These are phyloP conservation scores for Meghimatium bilineatum DNA, from an alignment of 2,888 invertebrate species.

Conservation along the genomic window DNA sequence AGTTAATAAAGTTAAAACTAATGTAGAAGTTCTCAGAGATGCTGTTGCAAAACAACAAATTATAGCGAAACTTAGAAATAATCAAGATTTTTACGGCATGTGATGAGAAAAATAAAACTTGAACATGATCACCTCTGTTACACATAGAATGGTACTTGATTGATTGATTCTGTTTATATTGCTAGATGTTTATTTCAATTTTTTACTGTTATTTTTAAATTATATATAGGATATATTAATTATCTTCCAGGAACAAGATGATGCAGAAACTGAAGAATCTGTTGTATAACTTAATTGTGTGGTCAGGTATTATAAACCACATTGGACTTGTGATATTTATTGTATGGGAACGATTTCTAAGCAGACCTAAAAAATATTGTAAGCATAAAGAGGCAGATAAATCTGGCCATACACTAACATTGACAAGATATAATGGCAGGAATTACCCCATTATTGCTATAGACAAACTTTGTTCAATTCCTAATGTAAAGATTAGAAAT, in stretches of 20 bases:
- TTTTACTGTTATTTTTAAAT: too few relatives aligned
- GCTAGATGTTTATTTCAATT: too few relatives aligned
- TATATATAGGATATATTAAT: too few relatives aligned
- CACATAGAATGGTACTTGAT: too few relatives aligned
- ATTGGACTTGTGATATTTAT: neutral
- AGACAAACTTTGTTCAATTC: neutral
- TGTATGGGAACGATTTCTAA: neutral
- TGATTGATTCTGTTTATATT: too few relatives aligned
- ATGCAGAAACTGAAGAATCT: neutral
- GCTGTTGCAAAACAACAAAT: too few relatives aligned
- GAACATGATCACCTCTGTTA: too few relatives aligned
- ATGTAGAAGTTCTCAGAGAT: too few relatives aligned
- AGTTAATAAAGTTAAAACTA: too few relatives aligned
- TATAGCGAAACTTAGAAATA: too few relatives aligned
- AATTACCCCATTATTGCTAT: neutral
- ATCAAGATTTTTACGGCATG: too few relatives aligned
- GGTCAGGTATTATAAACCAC: conserved; percentile 10
- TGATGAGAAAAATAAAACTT: too few relatives aligned
- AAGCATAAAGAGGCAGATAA: conserved; percentile 13
- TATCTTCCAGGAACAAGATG: neutral
- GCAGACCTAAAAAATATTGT: neutral
- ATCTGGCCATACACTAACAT: neutral
- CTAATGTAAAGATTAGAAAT: conserved; percentile 11
- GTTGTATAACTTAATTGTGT: conserved; percentile 25
- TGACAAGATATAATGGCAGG: conserved; percentile 20